Conservation (phyloP, 2,888 invertebrate species). For the Pomacea canaliculata region DNA sequence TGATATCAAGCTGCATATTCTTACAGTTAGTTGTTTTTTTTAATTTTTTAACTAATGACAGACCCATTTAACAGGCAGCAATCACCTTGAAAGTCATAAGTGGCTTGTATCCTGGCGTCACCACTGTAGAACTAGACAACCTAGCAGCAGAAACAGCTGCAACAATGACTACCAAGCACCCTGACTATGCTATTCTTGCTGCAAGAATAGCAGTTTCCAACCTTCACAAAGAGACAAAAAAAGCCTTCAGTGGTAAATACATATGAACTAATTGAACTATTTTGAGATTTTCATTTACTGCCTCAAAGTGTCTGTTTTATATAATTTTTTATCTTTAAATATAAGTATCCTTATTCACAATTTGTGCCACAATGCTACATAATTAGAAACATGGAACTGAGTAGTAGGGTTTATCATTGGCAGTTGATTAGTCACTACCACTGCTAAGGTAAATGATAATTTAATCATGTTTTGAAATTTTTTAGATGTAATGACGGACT, state of each 20-base stretch:
- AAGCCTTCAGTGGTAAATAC: conserved; percentile 77
- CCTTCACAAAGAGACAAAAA: conserved; percentile 97
- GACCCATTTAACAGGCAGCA: conserved; percentile 55
- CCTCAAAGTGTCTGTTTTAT: neutral
- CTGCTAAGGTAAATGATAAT: too few species aligned
- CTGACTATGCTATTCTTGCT: conserved; percentile 86
- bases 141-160: conserved; percentile 99
- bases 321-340: neutral
- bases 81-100: conserved; percentile 84
- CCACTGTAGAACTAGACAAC: conserved; percentile 96
- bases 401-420: too few species aligned
- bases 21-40: too few species aligned
- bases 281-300: neutral
- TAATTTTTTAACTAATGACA: too few species aligned
- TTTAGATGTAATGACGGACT: conserved; percentile 88
- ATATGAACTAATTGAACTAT: neutral
- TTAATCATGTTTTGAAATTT: too few species aligned
- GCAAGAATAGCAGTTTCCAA: conserved; percentile 94
- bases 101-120: conserved; percentile 95
- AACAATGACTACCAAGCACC: conserved; percentile 96
- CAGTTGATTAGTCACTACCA: too few species aligned
- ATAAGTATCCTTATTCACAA: neutral
- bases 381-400: too few species aligned
- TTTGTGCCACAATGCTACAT: too few species aligned
- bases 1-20: too few species aligned